A percentile compares a stretch with the other conserved stretches of the same genome.
Evolutionary conservation across 2,113 vertebrate species (phyloP).

Genomic region (Electrona antarctica): DNA sequence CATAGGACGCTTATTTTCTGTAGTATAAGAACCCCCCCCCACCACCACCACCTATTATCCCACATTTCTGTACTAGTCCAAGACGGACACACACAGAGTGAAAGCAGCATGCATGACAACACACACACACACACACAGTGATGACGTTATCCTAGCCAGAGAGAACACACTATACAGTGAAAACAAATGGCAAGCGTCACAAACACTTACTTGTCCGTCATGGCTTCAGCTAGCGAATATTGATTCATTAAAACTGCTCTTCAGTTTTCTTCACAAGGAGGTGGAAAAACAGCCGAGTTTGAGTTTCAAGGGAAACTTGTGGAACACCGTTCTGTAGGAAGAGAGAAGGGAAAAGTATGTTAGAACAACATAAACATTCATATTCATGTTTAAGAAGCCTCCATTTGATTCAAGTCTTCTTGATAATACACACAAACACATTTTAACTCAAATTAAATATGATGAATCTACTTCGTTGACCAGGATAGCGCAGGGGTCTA

Average conservation of each 20-base stretch:
- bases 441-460: no score
- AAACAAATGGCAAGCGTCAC: background rate
- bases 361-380: background rate
- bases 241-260: constrained; percentile 77
- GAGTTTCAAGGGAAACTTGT: background rate
- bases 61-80: background rate
- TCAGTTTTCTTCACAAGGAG: constrained; percentile 46
- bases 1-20: constrained; percentile 47
- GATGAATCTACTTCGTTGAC: no score
- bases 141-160: constrained; percentile 46
- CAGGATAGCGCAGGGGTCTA: no score
- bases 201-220: constrained; percentile 82
- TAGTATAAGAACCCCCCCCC: constrained; percentile 22
- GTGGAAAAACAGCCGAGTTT: constrained; percentile 47
- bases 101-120: background rate
- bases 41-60: constrained; percentile 7
- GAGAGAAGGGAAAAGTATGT: background rate
- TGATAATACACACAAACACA: no score
- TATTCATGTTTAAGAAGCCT: background rate
- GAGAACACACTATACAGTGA: constrained; percentile 16
- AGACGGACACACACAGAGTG: background rate
- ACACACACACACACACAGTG: constrained; percentile 2
- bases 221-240: constrained; percentile 73
- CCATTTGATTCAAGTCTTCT: background rate
- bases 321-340: constrained; percentile 52